These are phyloP conservation scores for Cyphomyrmex costatus DNA, from an alignment of 1,140 invertebrate species.

Conservation along the genomic window DNA sequence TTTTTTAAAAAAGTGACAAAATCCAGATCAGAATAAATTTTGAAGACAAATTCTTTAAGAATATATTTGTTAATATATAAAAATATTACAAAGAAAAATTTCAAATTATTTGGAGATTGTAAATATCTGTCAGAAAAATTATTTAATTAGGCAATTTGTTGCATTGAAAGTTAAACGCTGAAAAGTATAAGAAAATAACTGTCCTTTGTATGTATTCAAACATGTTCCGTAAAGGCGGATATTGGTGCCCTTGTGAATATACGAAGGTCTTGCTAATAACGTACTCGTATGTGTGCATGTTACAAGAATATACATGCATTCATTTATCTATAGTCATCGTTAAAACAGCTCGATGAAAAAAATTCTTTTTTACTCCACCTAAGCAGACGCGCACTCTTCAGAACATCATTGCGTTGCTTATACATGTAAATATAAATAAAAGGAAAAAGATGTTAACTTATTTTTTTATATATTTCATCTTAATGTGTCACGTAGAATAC, in stretches of 20 bases:
- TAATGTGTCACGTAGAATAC: neutral
- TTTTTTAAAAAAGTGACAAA: neutral
- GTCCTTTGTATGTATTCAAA: neutral
- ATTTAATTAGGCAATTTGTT: neutral
- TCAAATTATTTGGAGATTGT: neutral
- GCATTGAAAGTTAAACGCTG: neutral
- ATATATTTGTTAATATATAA: neutral
- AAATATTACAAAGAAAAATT: neutral
- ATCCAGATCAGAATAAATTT: neutral
- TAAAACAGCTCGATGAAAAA: neutral
- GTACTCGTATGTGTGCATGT: neutral
- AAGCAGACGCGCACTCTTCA: too few relatives aligned
- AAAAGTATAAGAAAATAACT: neutral
- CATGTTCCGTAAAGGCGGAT: conserved; percentile 18
- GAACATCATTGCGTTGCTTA: neutral
- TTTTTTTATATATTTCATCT: neutral
- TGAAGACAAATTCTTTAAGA: neutral
- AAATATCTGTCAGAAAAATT: neutral
- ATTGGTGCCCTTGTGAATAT: neutral
- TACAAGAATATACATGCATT: neutral
- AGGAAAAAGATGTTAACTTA: neutral
- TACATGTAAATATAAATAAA: neutral
- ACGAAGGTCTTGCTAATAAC: conserved; percentile 43
- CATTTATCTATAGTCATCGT: conserved; percentile 17
- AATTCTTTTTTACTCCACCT: neutral